Evolutionary conservation across 2,888 invertebrate species (phyloP), one percentile per base, ranked within the genome.

Genomic region (Hecatera dysodea): DNA sequence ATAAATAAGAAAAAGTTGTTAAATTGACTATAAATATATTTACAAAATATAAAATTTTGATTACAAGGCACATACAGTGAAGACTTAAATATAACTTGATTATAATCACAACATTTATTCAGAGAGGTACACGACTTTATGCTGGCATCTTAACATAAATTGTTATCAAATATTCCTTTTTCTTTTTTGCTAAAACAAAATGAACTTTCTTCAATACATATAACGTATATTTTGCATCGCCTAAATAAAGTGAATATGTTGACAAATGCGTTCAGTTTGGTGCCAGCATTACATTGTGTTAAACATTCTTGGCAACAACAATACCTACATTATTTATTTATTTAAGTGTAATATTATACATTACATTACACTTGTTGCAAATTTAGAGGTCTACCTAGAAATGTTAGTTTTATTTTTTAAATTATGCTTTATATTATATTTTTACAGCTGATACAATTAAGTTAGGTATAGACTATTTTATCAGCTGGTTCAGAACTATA

Each of bases 1-100:
- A 24, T 39, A 9, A 67, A 82, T 75, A 46, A 75, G 80, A 81
- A 66, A 15, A 56, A 27, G 19, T 7, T n/a, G 42, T 70, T 56
- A 78, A 82, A 74, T 78, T 85, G 66, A 80, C 78, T 84, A 86
- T 85, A 85, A 86, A 85, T 85, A 85, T 85, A 86, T 85, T 93
- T 93, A 93, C 93, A 93, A 92, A 93, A 91, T 90, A 91, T 88
- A 89, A 83, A 81, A 79, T 88, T 82, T 88, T 87, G 89, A 82
- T 85, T 86, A 88, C 85, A 91, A 93, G 92, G 90, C 91, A 91
- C 84, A 70, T 83, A 69, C 62, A 72, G 53, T 73, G 65, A 77
- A 80, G 70, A 77, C 81, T 77, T 76, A 82, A 57, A n/a, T 42
- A n/a, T 78, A 65, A 71, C 53, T 75, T 76, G 74, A 76, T 76